Conservation (phyloP, 2,113 vertebrate genomes). For the Chaetops frenatus region DNA sequence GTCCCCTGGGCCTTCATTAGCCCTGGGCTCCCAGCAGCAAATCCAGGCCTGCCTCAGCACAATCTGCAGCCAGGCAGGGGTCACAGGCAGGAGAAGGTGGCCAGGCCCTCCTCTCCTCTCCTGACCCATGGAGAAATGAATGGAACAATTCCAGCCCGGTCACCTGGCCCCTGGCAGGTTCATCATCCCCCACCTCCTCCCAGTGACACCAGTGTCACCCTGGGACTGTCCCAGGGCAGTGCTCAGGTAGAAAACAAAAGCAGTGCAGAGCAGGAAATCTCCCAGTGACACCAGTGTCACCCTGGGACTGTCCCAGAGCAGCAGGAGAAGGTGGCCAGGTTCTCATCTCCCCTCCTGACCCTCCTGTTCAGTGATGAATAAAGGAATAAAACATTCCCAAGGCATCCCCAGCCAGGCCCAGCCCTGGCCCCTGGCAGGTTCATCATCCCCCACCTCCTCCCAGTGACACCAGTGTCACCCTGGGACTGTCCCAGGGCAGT, state of each 20-base stretch:
- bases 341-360: too few species aligned
- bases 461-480: not conserved
- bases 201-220: not conserved
- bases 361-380: too few species aligned
- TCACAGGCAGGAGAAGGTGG: not conserved
- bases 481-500: not conserved
- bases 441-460: not conserved
- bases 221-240: not conserved
- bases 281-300: not conserved
- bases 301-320: not conserved
- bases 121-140: too few species aligned
- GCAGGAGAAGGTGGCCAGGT: too few species aligned
- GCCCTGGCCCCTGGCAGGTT: not conserved
- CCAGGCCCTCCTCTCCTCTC: not conserved
- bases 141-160: too few species aligned
- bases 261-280: too few species aligned
- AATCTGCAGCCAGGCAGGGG: not conserved
- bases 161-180: not conserved
- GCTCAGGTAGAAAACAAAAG: too few species aligned
- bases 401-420: too few species aligned
- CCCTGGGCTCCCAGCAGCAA: not conserved
- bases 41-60: not conserved
- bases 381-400: too few species aligned
- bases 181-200: not conserved
- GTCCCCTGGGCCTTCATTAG: constrained; percentile 49